These are phyloP conservation scores for Sphaeridia pumilis DNA, from an alignment of 2,888 invertebrate genomes.

Conservation along the genomic window DNA sequence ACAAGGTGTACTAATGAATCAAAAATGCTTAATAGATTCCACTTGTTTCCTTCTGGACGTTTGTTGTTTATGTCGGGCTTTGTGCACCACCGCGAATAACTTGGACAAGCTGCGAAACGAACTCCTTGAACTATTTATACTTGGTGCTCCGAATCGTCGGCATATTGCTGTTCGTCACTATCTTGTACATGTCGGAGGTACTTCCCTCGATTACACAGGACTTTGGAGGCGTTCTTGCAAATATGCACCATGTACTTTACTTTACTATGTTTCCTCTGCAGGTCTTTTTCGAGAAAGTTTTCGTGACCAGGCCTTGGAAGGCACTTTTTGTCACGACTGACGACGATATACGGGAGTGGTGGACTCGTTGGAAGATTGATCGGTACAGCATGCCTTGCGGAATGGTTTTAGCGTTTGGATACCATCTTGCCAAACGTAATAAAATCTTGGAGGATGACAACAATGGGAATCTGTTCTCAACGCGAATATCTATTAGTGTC, in stretches of 20 bases:
- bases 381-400: conserved; percentile 77
- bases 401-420: conserved; percentile 72
- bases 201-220: conserved; percentile 23
- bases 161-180: conserved; percentile 69
- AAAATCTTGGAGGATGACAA: conserved; percentile 70
- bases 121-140: conserved; percentile 74
- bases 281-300: conserved; percentile 92
- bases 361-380: conserved; percentile 49
- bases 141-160: conserved; percentile 75
- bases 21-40: conserved; percentile 44
- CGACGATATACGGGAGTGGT: conserved; percentile 93
- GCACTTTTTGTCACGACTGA: conserved; percentile 89
- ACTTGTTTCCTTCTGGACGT: conserved; percentile 86
- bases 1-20: too few relatives aligned
- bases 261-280: too few relatives aligned
- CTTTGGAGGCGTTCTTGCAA: background rate
- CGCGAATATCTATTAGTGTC: conserved; percentile 58
- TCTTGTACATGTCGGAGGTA: conserved; percentile 85
- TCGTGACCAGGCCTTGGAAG: conserved; percentile 89
- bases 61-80: conserved; percentile 55
- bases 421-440: conserved; percentile 66
- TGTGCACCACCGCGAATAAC: conserved; percentile 74
- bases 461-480: conserved; percentile 63
- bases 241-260: too few relatives aligned
- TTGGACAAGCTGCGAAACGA: conserved; percentile 60